Base-by-base conservation (phyloP, 2,113 vertebrate genomes). In the Acanthisitta chloris region DNA sequence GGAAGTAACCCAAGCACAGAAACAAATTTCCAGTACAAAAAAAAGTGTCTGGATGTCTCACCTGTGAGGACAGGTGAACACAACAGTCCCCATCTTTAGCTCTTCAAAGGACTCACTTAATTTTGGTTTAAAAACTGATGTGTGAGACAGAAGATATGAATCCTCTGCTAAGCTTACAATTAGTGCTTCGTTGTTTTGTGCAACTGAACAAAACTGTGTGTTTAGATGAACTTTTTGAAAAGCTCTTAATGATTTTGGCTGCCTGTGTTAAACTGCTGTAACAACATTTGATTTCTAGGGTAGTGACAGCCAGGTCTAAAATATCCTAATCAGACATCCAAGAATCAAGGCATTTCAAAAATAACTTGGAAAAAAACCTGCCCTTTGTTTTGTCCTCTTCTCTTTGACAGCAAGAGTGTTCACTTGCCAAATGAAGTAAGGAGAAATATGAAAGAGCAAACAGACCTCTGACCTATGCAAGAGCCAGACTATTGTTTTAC, bases 391-490 rank as follows among this genome's bases (percentile, higher is more conserved):
- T 90, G 61, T 70, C 57, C 80, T 90, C 81, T 86, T 58, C 62
- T 83, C 67, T 70, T 52, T 71, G 51, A 81, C 65, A 89, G 54
- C 81, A 89, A 88, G 6, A 2, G 33, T 3, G 4, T 66, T 64
- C 33, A 43, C 31, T 91, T 94, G 81, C 85, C 94, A 94, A 58
- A 92, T 83, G 62, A 85, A 84, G 70, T 61, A 65, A 95, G 46
- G 71, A 92, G 90, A 96, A 93, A 86, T 70, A 92, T 51, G 93
- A 88, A 96, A 58, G 34, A 62, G 38, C 70, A 96, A 95, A 85
- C 70, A 94, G 71, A 82, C n/a, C 43, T 67, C 62, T 86, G 62
- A 85, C 66, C 66, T 74, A n/a, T 25, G 3, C 66, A 59, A 78
- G 38, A 72, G 86, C 38, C 78, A 89, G 57, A 43, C 36, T 82